Conservation (phyloP, 2,797 vertebrate genomes). For the Mormyrus hasselquistii region DNA sequence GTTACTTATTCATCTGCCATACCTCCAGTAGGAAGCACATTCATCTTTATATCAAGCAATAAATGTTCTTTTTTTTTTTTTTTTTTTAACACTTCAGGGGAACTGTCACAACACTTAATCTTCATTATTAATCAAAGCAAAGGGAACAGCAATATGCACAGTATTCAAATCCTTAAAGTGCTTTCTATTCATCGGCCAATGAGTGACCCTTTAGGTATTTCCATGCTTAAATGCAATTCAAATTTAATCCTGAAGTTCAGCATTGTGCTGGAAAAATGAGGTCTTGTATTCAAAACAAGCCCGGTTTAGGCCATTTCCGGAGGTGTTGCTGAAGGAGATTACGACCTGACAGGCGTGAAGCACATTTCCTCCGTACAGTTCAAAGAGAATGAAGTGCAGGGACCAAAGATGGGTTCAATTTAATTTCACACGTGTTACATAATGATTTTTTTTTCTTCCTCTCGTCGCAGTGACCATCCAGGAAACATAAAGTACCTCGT, state of each 20-base stretch:
- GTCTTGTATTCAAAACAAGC: constrained; percentile 16
- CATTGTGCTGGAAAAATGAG: constrained; percentile 2
- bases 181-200: not conserved
- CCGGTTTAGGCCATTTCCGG: not conserved
- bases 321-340: constrained; percentile 24
- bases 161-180: not conserved
- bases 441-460: constrained; percentile 14
- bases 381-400: constrained; percentile 13
- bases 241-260: constrained; percentile 3
- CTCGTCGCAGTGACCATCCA: not conserved
- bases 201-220: not conserved
- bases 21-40: not conserved
- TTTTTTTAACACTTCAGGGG: not conserved
- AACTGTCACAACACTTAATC: not conserved
- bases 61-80: not conserved
- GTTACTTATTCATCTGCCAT: not conserved
- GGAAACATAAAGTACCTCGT: not conserved
- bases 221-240: not conserved
- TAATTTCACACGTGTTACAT: fast-evolving
- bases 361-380: not conserved
- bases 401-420: not conserved
- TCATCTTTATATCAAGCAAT: not conserved
- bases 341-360: constrained; percentile 28
- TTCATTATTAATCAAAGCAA: constrained; percentile 4
- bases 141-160: not conserved